Base-by-base conservation (phyloP, 2,797 vertebrate species). In the Todus mexicanus region DNA sequence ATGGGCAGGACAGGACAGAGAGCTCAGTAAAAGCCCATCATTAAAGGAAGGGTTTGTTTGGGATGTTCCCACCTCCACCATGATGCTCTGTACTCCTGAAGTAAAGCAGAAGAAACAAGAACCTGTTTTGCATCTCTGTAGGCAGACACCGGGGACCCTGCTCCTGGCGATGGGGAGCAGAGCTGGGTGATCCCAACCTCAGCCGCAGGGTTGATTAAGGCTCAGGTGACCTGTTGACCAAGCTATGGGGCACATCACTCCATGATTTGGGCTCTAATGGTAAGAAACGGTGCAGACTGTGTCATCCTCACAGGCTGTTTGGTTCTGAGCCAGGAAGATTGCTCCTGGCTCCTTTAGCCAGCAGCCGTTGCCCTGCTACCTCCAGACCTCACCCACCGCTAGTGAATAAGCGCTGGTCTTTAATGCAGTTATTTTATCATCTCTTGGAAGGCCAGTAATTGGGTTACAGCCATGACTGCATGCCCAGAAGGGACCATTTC, bases 381-480 rank as follows among this genome's bases (percentile, higher is more conserved):
- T 71, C 76, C 87, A 90, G 80, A 48, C 45, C 77, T 15, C 4
- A 2, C 22, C 48, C 70, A 9, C 65, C 7, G 19, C 6, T 5
- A 37, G 76, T 0, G 26, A 78, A 16, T 47, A 20, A 47, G 43
- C 37, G 1, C 45, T 42, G 5, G 45, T 65, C 77, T 77, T 86
- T 92, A 86, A 92, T 91, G 84, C 29, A 21, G 65, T 91, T 89
- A 89, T 86, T 74, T 65, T 25, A 83, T 76, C 84, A 83, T 69
- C 89, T 48, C 66, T 61, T 84, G 94, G 70, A 70, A 70, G 86
- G 71, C 21, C 72, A 60, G n/a, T 92, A 86, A 93, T 93, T 38
- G 60, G 12, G 37, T 90, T 92, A 92, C 27, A 16, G 69, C 84
- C 84, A 51, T 8, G 87, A 66, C 84, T 90, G 72, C 38, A 42